A percentile compares a stretch with the other conserved stretches of the same genome.
These are phyloP conservation scores for Silurus meridionalis DNA, from an alignment of 2,113 vertebrate species.

Conservation along the genomic window DNA sequence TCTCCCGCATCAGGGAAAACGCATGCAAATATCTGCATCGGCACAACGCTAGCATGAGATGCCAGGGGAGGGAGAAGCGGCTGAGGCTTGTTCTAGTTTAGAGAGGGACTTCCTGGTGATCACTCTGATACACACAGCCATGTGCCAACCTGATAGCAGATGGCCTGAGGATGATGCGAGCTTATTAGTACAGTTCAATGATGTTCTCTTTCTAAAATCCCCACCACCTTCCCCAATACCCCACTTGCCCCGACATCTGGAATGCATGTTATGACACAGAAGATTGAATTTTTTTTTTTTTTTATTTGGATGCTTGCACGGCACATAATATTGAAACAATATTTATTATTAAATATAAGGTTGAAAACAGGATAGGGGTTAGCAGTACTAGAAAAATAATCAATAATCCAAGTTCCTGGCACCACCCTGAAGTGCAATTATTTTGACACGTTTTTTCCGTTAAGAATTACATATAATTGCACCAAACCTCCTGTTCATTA, in stretches of 20 bases:
- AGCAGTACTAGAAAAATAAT: not conserved
- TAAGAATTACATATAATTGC: not conserved
- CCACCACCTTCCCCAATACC: not conserved
- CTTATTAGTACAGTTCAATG: conserved; percentile 42
- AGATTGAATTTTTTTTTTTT: conserved; percentile 3
- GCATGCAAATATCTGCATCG: conserved; percentile 36
- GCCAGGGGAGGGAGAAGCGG: not conserved
- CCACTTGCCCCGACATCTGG: not conserved
- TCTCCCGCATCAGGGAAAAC: conserved; percentile 33
- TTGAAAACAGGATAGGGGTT: not conserved
- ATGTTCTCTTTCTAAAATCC: conserved; percentile 12
- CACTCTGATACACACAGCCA: conserved; percentile 33
- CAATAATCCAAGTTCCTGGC: not conserved
- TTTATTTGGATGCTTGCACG: no score
- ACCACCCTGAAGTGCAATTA: not conserved
- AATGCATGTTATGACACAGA: conserved; percentile 31
- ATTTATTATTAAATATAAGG: not conserved
- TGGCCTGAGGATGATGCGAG: conserved; percentile 44
- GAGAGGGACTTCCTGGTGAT: conserved; percentile 53
- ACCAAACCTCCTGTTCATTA: not conserved
- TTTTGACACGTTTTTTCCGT: not conserved
- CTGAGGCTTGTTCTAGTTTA: conserved; percentile 47
- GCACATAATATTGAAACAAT: not conserved
- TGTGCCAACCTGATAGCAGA: conserved; percentile 54
- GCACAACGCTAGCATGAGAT: conserved; percentile 21